phyloP scores from a whole-genome alignment of 2,888 invertebrate species.

The Odontocerum albicorne region DNA sequence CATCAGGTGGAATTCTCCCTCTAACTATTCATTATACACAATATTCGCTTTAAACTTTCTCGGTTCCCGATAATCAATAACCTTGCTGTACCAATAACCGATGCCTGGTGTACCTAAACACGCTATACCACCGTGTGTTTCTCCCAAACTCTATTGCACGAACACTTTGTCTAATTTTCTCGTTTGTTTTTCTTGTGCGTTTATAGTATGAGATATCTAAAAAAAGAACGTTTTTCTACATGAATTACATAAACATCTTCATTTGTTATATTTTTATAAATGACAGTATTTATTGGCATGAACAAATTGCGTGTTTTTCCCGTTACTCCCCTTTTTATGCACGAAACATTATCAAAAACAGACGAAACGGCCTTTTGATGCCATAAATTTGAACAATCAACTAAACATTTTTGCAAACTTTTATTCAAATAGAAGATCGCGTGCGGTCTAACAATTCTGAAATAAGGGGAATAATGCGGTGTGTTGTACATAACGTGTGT shows the following conservation, averaged over 20 bases:
- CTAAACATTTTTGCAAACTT: constrained; percentile 25
- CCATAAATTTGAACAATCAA: constrained; percentile 25
- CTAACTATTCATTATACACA: too few species aligned
- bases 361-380: constrained; percentile 22
- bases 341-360: constrained; percentile 20
- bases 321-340: constrained; percentile 8
- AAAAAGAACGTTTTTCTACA: too few species aligned
- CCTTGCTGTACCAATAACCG: too few species aligned
- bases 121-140: too few species aligned
- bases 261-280: constrained; percentile 9
- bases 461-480: constrained; percentile 7
- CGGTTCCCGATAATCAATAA: too few species aligned
- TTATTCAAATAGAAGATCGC: constrained; percentile 27
- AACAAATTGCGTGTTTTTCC: constrained; percentile 10
- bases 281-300: constrained; percentile 20
- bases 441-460: constrained; percentile 10
- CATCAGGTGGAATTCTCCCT: too few species aligned
- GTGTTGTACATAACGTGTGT: neutral
- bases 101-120: too few species aligned
- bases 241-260: constrained; percentile 10
- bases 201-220: too few species aligned
- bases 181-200: too few species aligned
- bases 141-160: too few species aligned
- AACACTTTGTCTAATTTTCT: too few species aligned
- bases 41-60: too few species aligned